Evolutionary conservation across 2,888 invertebrate genomes (phyloP).

Genomic region (Monoplex corrugatus): DNA sequence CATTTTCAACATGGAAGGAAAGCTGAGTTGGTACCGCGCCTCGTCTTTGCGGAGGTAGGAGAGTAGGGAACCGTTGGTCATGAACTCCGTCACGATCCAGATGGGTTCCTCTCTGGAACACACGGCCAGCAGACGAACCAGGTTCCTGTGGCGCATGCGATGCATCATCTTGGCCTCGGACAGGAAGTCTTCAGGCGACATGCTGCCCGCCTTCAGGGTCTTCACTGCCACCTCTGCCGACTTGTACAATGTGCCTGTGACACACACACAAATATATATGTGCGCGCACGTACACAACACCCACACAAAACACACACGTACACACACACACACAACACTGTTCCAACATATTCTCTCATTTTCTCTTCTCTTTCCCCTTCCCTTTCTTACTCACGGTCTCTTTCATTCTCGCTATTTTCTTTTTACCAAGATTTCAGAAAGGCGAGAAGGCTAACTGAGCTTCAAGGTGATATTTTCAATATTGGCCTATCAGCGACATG

Average conservation of each 20-base stretch:
- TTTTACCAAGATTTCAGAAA: no score
- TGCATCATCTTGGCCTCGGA: slow-evolving; percentile 87
- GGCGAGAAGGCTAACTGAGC: no score
- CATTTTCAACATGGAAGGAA: background rate
- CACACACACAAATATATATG: no score
- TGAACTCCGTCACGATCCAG: slow-evolving; percentile 95
- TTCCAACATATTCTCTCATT: no score
- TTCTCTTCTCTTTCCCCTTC: no score
- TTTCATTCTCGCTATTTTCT: no score
- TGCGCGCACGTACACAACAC: no score
- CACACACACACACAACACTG: no score
- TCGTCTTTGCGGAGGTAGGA: slow-evolving; percentile 85
- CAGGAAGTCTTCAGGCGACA: slow-evolving; percentile 96
- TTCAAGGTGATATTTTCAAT: no score
- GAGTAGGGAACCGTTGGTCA: slow-evolving; percentile 96
- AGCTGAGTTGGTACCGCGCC: background rate
- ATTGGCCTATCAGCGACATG: no score
- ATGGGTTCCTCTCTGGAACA: slow-evolving; percentile 94
- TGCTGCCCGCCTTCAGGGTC: slow-evolving; percentile 95
- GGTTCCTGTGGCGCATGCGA: slow-evolving; percentile 83
- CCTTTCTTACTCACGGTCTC: no score
- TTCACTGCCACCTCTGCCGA: slow-evolving; percentile 99
- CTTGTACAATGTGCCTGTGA: slow-evolving; percentile 91
- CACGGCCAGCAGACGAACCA: slow-evolving; percentile 95
- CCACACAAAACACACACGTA: no score